Conservation (phyloP, 2,113 vertebrate genomes). For the Lepus europaeus region DNA sequence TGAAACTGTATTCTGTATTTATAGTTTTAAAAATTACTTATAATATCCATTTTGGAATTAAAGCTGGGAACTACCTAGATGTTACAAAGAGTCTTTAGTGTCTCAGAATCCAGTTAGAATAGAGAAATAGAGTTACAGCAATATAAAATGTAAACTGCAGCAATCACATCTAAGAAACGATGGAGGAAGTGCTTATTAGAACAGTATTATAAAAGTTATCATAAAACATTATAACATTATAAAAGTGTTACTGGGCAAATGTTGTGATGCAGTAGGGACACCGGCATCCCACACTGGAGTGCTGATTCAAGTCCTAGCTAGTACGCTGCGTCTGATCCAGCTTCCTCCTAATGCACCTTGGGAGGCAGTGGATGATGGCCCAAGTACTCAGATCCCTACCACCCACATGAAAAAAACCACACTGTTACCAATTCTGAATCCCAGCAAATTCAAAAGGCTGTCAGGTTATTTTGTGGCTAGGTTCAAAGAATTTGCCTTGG, state of each 20-base stretch:
- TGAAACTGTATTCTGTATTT: slow-evolving; percentile 11
- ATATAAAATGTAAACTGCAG: slow-evolving; percentile 36
- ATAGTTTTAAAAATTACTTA: slow-evolving; percentile 33
- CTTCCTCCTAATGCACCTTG: too few species aligned
- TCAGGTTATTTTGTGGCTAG: slow-evolving; percentile 32
- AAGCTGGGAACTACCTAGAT: slow-evolving; percentile 13
- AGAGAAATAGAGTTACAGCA: slow-evolving; percentile 29
- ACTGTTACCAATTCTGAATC: slow-evolving; percentile 40
- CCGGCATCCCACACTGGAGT: too few species aligned
- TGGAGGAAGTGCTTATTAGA: slow-evolving; percentile 11
- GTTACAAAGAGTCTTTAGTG: slow-evolving; percentile 37
- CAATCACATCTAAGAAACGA: slow-evolving; percentile 38
- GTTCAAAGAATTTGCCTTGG: background rate
- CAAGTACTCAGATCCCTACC: too few species aligned
- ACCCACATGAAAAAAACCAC: too few species aligned
- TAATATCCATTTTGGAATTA: slow-evolving; percentile 35
- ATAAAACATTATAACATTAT: too few species aligned
- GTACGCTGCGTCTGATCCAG: too few species aligned
- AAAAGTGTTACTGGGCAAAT: background rate
- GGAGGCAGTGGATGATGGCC: too few species aligned
- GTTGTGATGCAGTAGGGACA: too few species aligned
- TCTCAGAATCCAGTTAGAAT: background rate
- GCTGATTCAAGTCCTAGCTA: too few species aligned
- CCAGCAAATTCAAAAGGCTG: slow-evolving; percentile 16
- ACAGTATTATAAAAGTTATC: background rate